Conservation (phyloP, 2,113 vertebrate genomes). For the Strix uralensis region DNA sequence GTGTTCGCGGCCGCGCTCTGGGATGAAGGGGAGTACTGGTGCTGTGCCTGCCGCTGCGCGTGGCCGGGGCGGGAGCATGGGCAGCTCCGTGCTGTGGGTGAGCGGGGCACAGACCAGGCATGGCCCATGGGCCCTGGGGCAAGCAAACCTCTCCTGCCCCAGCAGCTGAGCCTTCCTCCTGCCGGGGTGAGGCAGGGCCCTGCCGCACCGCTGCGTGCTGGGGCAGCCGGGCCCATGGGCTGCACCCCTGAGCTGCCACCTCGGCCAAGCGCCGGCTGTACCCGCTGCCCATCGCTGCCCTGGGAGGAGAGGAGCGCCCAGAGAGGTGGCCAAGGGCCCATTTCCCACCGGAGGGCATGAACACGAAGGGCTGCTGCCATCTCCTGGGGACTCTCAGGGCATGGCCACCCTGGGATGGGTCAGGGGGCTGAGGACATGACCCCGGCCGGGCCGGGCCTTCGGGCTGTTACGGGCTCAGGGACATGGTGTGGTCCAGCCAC, state of each 20-base stretch:
- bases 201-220: background rate
- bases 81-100: background rate
- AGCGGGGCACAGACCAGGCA: background rate
- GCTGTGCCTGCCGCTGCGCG: background rate
- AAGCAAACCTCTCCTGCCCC: background rate
- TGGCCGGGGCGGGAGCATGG: background rate
- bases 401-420: background rate
- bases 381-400: background rate
- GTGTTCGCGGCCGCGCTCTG: accelerated
- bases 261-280: accelerated
- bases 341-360: background rate
- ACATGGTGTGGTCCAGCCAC: accelerated
- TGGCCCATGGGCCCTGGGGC: accelerated
- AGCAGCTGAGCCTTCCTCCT: background rate
- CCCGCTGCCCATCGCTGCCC: background rate
- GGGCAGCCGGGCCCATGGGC: background rate
- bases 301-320: background rate
- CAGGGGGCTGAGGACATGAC: accelerated
- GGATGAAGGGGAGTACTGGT: accelerated
- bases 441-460: accelerated
- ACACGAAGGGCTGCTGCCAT: background rate
- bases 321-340: background rate
- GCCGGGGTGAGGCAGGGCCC: accelerated
- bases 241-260: background rate
- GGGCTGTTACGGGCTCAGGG: background rate